A percentile compares a stretch with the other conserved stretches of the same genome.
phyloP scores from a whole-genome alignment of 1,140 invertebrate genomes.

The Oryctes rhinoceros region DNA sequence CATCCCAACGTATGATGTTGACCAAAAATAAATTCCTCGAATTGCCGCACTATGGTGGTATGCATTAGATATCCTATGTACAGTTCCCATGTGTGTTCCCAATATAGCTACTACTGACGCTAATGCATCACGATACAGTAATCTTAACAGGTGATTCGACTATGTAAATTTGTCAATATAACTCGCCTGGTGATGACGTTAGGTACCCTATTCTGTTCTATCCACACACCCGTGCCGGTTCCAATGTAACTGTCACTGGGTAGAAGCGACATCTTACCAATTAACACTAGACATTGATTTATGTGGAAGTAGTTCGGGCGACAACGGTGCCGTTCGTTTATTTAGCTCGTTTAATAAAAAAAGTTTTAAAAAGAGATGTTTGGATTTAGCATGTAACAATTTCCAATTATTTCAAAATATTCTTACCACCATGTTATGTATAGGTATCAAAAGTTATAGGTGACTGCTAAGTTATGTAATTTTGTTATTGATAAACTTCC shows the following conservation, averaged over 20 bases:
- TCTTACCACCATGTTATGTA: too few species aligned
- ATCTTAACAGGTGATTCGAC: slow-evolving; percentile 10
- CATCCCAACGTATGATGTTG: neutral
- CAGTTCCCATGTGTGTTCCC: neutral
- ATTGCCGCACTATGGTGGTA: neutral
- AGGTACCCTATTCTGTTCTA: neutral
- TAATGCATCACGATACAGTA: slow-evolving; percentile 9
- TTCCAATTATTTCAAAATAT: too few species aligned
- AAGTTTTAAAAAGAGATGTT: neutral
- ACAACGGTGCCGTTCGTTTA: neutral
- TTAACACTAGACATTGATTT: slow-evolving; percentile 7
- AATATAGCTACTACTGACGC: neutral
- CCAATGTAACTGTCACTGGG: neutral
- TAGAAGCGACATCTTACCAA: slow-evolving; percentile 4
- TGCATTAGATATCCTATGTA: neutral
- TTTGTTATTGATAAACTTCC: neutral
- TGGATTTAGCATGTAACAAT: too few species aligned
- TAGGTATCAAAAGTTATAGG: too few species aligned
- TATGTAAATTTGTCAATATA: slow-evolving; percentile 12
- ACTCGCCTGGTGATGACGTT: neutral
- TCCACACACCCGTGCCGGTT: neutral
- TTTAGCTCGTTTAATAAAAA: neutral
- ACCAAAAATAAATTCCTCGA: neutral
- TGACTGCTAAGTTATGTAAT: too few species aligned
- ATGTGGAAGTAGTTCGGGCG: slow-evolving; percentile 2